phyloP scores from a whole-genome alignment of 2,113 vertebrate species.

The Circaetus cinerascens region DNA sequence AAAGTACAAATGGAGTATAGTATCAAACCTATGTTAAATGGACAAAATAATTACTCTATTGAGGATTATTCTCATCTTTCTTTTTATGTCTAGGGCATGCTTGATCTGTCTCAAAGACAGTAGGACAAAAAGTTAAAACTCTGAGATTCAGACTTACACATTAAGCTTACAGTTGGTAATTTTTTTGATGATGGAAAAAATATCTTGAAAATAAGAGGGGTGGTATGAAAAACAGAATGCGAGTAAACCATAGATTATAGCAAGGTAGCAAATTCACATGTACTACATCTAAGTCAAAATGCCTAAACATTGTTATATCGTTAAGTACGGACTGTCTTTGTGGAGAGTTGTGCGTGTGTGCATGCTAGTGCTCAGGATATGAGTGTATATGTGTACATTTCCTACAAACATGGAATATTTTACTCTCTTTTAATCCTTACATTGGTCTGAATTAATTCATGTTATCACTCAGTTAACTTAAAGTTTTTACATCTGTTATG shows the following conservation, averaged over 20 bases:
- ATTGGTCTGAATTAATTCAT: neutral
- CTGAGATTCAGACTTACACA: neutral
- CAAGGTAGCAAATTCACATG: neutral
- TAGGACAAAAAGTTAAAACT: neutral
- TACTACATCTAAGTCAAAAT: neutral
- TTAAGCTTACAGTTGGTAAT: neutral
- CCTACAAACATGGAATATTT: neutral
- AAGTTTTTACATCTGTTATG: neutral
- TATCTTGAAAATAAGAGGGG: neutral
- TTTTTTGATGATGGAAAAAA: neutral
- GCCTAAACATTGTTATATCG: neutral
- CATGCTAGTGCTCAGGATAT: neutral
- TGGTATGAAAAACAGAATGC: neutral
- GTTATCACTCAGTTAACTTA: neutral
- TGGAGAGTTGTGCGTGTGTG: neutral
- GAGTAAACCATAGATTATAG: neutral
- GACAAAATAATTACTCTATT: neutral
- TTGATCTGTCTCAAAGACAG: neutral
- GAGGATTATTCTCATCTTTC: neutral
- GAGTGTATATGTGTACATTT: neutral
- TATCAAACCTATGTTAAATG: neutral
- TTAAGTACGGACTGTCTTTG: neutral
- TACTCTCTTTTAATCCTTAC: neutral
- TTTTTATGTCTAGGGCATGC: neutral
- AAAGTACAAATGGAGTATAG: neutral